Evolutionary conservation across 1,140 invertebrate species (phyloP), one percentile per base, ranked within the genome.

Genomic region (Apis florea): DNA sequence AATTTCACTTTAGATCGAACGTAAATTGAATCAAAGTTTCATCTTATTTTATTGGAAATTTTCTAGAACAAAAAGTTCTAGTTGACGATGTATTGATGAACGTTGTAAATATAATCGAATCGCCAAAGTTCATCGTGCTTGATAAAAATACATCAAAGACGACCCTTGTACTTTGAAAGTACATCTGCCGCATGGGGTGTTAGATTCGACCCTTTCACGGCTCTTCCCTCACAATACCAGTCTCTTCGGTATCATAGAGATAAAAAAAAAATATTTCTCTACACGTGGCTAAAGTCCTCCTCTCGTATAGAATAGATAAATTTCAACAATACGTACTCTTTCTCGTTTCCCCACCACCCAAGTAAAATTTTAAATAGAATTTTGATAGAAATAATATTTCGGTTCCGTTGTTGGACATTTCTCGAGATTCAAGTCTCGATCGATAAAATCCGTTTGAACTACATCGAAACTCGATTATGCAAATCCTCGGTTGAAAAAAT

Each of bases 81-180:
- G 0, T 40, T n/a, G 21, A 56, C 19, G 26, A 31, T 2, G 9
- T 49, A 1, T 8, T 67, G 51, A 76, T 68, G 26, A 31, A 54
- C 21, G 47, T 49, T 24, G 31, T 40, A 21, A 74, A 67, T 61
- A 70, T 31, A 31, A 80, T 67, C 40, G 19, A 47, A 49, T 54
- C 49, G 61, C 17, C 58, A 67, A 15, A 21, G 54, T 75, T 75
- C 61, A 47, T 49, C 79, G 54, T 67, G 56, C 51, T 47, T 51
- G 79, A 81, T 81, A 81, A 81, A 81, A 81, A 51, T 59, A n/a
- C 21, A 68, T 81, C 79, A 81, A 81, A 67, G 79, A 81, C 79
- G 71, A 81, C 54, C 71, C 79, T 81, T 81, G 79, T 81, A 40
- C 47, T 47, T 19, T 58, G 47, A 47, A 10, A 47, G 54, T 81